Conservation (phyloP, 2,113 vertebrate genomes). For the Phrynosoma platyrhinos region DNA sequence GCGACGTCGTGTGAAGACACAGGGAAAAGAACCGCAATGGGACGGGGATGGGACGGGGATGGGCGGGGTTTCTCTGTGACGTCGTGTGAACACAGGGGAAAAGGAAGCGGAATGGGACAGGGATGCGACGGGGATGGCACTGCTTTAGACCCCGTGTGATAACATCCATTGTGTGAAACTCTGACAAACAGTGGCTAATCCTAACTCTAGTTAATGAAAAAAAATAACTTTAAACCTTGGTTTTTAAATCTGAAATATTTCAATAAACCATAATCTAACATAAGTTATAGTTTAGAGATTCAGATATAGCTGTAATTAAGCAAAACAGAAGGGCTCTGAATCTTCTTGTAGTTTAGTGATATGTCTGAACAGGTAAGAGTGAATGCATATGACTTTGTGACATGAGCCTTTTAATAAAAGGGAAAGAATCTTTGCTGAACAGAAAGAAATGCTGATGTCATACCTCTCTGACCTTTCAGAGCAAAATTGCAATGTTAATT, state of each 20-base stretch:
- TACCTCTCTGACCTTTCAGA: conserved; percentile 4
- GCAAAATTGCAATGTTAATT: background rate
- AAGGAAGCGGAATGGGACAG: no score
- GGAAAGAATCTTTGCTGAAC: conserved; percentile 5
- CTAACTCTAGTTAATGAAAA: background rate
- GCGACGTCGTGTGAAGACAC: no score
- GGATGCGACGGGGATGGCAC: no score
- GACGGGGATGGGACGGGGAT: no score
- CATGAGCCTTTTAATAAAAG: background rate
- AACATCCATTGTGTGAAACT: background rate
- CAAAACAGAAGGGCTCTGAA: background rate
- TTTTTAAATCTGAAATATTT: background rate
- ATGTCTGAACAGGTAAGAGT: no score
- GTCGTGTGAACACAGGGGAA: no score
- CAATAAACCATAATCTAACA: background rate
- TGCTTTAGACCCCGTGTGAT: no score
- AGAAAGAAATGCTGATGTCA: conserved; percentile 13
- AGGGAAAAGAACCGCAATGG: no score
- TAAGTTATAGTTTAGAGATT: background rate
- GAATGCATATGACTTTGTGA: no score
- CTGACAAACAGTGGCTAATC: background rate
- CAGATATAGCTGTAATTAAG: background rate
- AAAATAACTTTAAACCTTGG: background rate
- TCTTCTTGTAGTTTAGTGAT: no score
- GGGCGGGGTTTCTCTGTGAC: no score